Evolutionary conservation across 2,888 invertebrate species (phyloP), one percentile per base, ranked within the genome.

Genomic region (Argyresthia goedartella): DNA sequence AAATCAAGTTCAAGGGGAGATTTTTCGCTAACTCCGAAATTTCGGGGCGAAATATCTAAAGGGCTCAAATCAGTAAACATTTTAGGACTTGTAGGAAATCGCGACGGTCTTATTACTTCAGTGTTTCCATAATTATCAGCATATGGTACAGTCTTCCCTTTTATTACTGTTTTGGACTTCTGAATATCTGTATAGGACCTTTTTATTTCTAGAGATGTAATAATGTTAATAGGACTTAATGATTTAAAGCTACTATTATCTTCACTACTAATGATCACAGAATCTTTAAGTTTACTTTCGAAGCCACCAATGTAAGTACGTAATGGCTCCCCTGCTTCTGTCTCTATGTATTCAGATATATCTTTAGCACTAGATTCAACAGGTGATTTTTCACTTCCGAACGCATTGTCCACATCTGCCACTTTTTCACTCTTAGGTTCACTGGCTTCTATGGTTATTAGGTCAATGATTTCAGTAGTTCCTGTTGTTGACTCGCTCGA

Each of bases 281-380:
- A 73, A 58, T 73, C 71, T 54, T 76, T 76, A 50, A 76, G 59
- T 65, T 82, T 81, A 14, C 67, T 69, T 61, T 85, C 82, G 65
- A 85, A 84, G 36, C 81, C 84, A 64, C 81, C 82, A 53, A 85
- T 81, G 57, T 82, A 84, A 15, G 76, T 75, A 49, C 82, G 73
- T 42, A 84, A 66, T 13, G 77, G 79, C 64, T 79, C 76, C 15
- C 82, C 84, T 42, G 81, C 81, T 55, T 68, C 76, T 47, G 84
- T 76, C 60, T 80, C 78, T 42, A 84, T 65, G 60, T 82, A 81
- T 56, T 80, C 78, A 33, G 73, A 65, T 55, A 84, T 81, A 65
- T 73, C 70, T 14, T 48, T 48, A 36, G 48, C 9, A 4, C 35
- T 35, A 36, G 35, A 8, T 48, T 48, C 48, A 14, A 48, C 10